These are phyloP conservation scores for Athripsodes cinereus DNA, from an alignment of 2,888 invertebrate species.

Conservation along the genomic window DNA sequence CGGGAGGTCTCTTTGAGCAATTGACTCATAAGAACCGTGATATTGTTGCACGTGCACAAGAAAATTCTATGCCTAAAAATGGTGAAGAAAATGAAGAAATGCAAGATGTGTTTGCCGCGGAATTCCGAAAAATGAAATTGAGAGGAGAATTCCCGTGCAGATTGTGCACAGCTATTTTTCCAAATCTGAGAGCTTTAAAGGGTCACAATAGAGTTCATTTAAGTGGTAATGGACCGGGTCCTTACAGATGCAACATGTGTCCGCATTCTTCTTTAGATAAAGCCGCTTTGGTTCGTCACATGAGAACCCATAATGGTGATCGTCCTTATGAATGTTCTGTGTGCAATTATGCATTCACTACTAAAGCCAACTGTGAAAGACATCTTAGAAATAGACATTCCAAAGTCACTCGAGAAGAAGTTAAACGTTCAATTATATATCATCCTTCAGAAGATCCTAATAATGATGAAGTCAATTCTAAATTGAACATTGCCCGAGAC, in stretches of 20 bases:
- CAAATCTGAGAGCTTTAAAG: constrained; percentile 82
- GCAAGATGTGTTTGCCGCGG: constrained; percentile 77
- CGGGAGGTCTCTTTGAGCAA: constrained; percentile 60
- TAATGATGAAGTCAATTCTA: constrained; percentile 62
- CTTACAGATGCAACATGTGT: constrained; percentile 91
- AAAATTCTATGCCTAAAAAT: constrained; percentile 40
- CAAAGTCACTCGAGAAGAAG: constrained; percentile 79
- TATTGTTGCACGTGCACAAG: constrained; percentile 45
- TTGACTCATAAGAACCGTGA: constrained; percentile 47
- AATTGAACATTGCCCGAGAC: constrained; percentile 44
- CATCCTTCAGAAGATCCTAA: constrained; percentile 82
- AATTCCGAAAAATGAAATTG: constrained; percentile 83
- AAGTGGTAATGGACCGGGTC: constrained; percentile 67
- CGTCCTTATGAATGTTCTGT: constrained; percentile 90
- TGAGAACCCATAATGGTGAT: constrained; percentile 93
- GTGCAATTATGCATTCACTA: constrained; percentile 96
- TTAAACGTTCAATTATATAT: constrained; percentile 81
- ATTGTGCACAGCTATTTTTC: constrained; percentile 81
- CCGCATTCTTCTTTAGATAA: constrained; percentile 85
- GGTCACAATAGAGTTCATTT: constrained; percentile 86
- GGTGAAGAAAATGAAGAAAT: constrained; percentile 63
- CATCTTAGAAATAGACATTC: constrained; percentile 89
- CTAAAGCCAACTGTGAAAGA: constrained; percentile 94
- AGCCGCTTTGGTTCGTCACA: constrained; percentile 83
- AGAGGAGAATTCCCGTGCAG: constrained; percentile 88